These are phyloP conservation scores for Scaptodrosophila lebanonensis DNA, from an alignment of 1,140 invertebrate species.

Conservation along the genomic window DNA sequence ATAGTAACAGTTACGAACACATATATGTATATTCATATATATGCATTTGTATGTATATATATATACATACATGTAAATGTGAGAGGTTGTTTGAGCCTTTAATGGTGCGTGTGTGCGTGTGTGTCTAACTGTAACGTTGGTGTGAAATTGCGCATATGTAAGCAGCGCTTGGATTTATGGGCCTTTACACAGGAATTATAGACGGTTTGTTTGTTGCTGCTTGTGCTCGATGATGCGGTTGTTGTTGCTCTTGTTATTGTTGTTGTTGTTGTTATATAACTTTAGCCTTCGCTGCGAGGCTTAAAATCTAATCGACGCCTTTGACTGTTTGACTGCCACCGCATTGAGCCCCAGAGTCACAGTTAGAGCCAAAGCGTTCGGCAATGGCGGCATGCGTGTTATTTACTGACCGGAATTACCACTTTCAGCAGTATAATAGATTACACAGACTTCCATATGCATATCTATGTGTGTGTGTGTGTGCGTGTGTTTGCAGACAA, in stretches of 20 bases:
- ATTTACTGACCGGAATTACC: constrained; percentile 75
- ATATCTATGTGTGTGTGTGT: too few relatives aligned
- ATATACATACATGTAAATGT: constrained; percentile 2
- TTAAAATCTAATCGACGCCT: constrained; percentile 65
- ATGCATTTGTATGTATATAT: not conserved
- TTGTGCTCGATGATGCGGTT: too few relatives aligned
- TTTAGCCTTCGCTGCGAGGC: constrained; percentile 42
- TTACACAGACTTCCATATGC: constrained; percentile 40
- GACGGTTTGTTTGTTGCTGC: constrained; percentile 60
- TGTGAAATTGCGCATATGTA: constrained; percentile 74
- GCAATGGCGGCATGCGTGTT: constrained; percentile 60
- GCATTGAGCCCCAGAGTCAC: not conserved
- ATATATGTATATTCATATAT: constrained; percentile 24
- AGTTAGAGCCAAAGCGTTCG: constrained; percentile 25
- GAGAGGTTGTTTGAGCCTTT: too few relatives aligned
- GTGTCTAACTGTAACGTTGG: constrained; percentile 50
- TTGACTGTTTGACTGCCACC: constrained; percentile 12
- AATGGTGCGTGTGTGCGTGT: constrained; percentile 20
- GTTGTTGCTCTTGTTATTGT: too few relatives aligned
- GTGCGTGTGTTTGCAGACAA: too few relatives aligned
- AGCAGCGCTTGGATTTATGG: constrained; percentile 68
- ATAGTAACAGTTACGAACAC: constrained; percentile 28
- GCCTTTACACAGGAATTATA: constrained; percentile 70
- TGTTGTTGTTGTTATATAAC: constrained; percentile 27
- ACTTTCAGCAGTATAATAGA: constrained; percentile 73